Evolutionary conservation across 2,888 invertebrate species (phyloP).

Genomic region (Zaprionus bogoriensis): DNA sequence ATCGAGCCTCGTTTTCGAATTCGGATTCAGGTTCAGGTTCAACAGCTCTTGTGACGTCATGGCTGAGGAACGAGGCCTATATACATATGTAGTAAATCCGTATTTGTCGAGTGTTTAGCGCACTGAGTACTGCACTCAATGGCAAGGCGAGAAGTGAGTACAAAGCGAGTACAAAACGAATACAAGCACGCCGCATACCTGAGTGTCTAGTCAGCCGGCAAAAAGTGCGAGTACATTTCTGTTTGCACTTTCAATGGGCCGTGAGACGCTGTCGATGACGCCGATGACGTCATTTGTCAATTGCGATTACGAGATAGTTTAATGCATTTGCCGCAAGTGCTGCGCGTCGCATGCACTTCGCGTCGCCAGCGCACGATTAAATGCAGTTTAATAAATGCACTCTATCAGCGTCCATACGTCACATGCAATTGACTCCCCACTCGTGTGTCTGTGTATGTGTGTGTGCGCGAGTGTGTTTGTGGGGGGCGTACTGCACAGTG

Average conservation of each 20-base stretch:
- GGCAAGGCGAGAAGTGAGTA: neutral
- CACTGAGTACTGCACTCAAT: slow-evolving; percentile 22
- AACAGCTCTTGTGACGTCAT: slow-evolving; percentile 34
- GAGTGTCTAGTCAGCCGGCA: slow-evolving; percentile 47
- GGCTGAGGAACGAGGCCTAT: neutral
- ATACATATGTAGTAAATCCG: slow-evolving; percentile 28
- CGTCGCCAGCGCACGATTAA: slow-evolving; percentile 44
- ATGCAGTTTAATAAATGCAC: slow-evolving; percentile 59
- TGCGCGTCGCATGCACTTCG: too few relatives aligned
- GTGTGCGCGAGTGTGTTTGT: neutral
- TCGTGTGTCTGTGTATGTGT: neutral
- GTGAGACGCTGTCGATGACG: slow-evolving; percentile 31
- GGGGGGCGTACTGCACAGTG: slow-evolving; percentile 41
- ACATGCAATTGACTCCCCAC: slow-evolving; percentile 6
- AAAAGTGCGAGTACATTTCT: slow-evolving; percentile 19
- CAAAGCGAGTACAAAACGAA: slow-evolving; percentile 9
- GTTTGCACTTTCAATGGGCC: slow-evolving; percentile 61
- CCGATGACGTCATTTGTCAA: slow-evolving; percentile 72
- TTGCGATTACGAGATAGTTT: slow-evolving; percentile 39
- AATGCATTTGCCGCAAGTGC: slow-evolving; percentile 51
- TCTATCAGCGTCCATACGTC: slow-evolving; percentile 33
- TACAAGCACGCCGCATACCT: too few relatives aligned
- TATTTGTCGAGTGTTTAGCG: slow-evolving; percentile 22
- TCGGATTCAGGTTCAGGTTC: slow-evolving; percentile 11
- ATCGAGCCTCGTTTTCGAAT: neutral